These are phyloP conservation scores for Speoplatyrhinus poulsoni DNA, from an alignment of 2,113 vertebrate species.

Conservation along the genomic window DNA sequence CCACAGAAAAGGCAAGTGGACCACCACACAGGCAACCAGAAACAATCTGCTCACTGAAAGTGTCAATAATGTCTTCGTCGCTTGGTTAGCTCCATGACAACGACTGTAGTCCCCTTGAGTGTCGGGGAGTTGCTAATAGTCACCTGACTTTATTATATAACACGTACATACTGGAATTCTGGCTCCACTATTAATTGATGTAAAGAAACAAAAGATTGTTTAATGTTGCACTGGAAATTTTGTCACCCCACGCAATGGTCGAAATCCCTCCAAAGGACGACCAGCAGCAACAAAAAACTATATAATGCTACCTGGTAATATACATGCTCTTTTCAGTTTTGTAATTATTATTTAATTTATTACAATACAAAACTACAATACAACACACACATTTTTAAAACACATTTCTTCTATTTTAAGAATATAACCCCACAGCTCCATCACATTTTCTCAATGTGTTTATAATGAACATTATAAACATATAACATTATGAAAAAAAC, in stretches of 20 bases:
- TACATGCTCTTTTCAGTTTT: too few species aligned
- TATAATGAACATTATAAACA: neutral
- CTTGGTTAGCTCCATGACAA: neutral
- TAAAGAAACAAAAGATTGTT: neutral
- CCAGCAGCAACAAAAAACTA: neutral
- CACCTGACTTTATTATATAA: neutral
- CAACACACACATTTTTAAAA: too few species aligned
- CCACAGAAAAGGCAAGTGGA: neutral
- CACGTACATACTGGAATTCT: neutral
- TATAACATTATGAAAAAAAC: neutral
- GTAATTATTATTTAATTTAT: too few species aligned
- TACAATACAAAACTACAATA: too few species aligned
- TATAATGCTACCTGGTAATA: too few species aligned
- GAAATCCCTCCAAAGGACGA: neutral
- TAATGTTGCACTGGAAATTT: neutral
- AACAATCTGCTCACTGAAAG: neutral
- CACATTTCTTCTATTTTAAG: too few species aligned
- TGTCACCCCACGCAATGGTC: neutral
- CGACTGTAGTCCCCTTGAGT: neutral
- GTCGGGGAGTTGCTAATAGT: neutral
- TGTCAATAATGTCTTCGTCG: neutral
- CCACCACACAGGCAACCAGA: neutral
- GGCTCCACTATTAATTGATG: neutral
- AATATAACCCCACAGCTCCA: neutral
- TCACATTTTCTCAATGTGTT: neutral